These are phyloP conservation scores for Andrena minutula DNA, from an alignment of 2,888 invertebrate genomes.

Conservation along the genomic window DNA sequence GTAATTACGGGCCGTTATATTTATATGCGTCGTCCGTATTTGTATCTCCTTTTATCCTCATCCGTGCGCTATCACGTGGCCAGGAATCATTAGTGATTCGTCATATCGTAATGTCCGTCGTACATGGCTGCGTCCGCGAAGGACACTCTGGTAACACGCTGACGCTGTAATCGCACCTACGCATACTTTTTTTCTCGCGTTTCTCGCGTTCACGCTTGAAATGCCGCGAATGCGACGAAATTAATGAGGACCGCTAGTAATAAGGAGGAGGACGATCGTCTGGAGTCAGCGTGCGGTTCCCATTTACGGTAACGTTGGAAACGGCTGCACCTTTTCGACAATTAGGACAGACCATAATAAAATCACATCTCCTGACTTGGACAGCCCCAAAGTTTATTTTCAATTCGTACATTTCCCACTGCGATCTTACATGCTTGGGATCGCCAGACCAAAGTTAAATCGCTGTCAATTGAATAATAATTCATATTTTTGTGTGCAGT, in stretches of 20 bases:
- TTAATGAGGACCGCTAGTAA: conserved; percentile 54
- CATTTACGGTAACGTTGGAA: conserved; percentile 7
- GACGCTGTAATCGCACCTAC: conserved; percentile 41
- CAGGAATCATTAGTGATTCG: conserved; percentile 58
- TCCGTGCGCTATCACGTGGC: conserved; percentile 42
- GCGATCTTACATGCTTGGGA: neutral
- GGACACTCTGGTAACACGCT: conserved; percentile 54
- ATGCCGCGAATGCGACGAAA: conserved; percentile 45
- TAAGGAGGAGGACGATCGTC: conserved; percentile 42
- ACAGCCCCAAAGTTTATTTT: neutral
- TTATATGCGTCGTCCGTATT: conserved; percentile 32
- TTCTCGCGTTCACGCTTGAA: conserved; percentile 26
- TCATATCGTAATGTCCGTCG: conserved; percentile 61
- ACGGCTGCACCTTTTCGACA: neutral
- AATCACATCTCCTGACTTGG: neutral
- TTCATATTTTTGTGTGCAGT: too few species aligned
- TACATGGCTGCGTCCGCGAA: conserved; percentile 65
- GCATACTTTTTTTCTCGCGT: conserved; percentile 3
- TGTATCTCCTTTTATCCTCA: conserved; percentile 6
- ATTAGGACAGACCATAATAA: neutral
- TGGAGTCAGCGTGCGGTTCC: conserved; percentile 13
- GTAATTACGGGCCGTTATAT: conserved; percentile 46
- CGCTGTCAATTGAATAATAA: too few species aligned
- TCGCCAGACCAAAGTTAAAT: too few species aligned
- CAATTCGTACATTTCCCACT: neutral